Evolutionary conservation across 1,140 invertebrate species (phyloP).

Genomic region (Temnothorax longispinosus): DNA sequence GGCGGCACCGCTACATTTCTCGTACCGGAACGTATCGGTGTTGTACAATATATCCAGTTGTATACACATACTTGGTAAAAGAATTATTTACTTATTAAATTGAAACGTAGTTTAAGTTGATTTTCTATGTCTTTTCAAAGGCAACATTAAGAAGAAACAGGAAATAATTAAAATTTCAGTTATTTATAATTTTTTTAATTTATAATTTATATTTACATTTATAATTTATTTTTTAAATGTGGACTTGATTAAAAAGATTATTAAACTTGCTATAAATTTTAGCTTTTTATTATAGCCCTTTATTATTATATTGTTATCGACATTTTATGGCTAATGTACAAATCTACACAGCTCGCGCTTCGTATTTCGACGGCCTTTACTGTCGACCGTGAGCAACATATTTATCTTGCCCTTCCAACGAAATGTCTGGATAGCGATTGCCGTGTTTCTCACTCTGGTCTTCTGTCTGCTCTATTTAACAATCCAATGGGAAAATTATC

Average conservation of each 20-base stretch:
- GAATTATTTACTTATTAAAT: background rate
- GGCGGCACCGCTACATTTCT: conserved; percentile 89
- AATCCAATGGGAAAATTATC: conserved; percentile 81
- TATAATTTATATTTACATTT: no score
- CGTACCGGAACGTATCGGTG: conserved; percentile 86
- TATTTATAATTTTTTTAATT: background rate
- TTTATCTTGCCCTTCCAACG: conserved; percentile 88
- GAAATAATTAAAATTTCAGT: background rate
- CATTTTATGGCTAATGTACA: background rate
- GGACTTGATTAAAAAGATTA: background rate
- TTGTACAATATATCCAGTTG: conserved; percentile 88
- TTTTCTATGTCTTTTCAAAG: background rate
- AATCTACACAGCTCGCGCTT: conserved; percentile 85
- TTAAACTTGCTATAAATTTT: conserved; percentile 7
- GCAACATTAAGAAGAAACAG: background rate
- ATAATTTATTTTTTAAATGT: background rate
- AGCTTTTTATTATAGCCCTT: background rate
- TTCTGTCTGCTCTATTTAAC: conserved; percentile 81
- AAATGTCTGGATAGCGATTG: conserved; percentile 87
- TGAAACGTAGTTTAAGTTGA: background rate
- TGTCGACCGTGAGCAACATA: conserved; percentile 89
- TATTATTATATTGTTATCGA: background rate
- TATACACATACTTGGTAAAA: conserved; percentile 86
- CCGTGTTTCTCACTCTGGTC: conserved; percentile 84
- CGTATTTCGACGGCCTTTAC: conserved; percentile 88